Evolutionary conservation across 1,140 invertebrate species (phyloP).

Genomic region (Heliconius congener): DNA sequence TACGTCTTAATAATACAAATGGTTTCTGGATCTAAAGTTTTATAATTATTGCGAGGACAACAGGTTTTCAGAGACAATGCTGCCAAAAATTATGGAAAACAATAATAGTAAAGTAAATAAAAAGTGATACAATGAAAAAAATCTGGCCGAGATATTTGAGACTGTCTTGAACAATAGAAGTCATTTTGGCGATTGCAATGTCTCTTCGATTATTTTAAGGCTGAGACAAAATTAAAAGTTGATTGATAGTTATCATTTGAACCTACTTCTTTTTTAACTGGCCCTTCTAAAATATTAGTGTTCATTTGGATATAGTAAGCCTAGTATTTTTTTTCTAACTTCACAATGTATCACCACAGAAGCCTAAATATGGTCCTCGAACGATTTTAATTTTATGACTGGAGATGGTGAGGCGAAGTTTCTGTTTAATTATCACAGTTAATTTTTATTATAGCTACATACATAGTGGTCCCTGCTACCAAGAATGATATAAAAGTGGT

Average conservation of each 20-base stretch:
- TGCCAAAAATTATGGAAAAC: conserved; percentile 8
- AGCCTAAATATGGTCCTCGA: background rate
- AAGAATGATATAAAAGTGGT: no score
- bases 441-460: no score
- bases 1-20: background rate
- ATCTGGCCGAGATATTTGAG: background rate
- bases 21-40: conserved; percentile 9
- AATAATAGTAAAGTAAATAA: background rate
- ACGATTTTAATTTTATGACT: no score
- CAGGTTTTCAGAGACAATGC: background rate
- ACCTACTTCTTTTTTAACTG: no score
- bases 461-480: no score
- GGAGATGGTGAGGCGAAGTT: no score
- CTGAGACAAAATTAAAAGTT: background rate
- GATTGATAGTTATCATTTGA: background rate
- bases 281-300: no score
- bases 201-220: conserved; percentile 2
- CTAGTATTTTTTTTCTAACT: no score
- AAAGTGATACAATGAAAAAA: conserved; percentile 1
- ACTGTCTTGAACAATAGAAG: background rate
- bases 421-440: no score
- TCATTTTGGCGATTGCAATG: background rate
- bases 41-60: background rate
- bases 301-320: no score
- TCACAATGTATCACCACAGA: no score